These are phyloP conservation scores for Cichladusa arquata DNA, from an alignment of 2,113 vertebrate species.

Conservation along the genomic window DNA sequence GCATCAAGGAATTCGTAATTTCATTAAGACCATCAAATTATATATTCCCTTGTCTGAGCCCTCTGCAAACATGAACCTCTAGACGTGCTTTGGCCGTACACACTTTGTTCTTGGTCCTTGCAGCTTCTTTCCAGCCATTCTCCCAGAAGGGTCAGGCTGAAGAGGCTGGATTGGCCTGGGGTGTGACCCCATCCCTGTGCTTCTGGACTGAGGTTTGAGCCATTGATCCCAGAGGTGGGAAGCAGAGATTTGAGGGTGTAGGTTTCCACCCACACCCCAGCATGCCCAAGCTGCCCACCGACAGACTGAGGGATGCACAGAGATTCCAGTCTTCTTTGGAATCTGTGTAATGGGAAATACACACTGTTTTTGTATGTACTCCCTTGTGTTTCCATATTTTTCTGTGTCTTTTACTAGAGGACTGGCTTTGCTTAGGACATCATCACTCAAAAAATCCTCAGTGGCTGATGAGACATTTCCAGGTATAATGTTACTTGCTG, in stretches of 20 bases:
- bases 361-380: neutral
- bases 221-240: neutral
- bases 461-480: neutral
- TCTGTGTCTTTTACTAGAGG: neutral
- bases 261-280: neutral
- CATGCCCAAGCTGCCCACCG: neutral
- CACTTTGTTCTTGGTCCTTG: fast-evolving
- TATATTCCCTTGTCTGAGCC: neutral
- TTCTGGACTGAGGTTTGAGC: neutral
- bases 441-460: neutral
- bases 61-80: neutral
- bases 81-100: neutral
- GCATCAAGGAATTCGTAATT: neutral
- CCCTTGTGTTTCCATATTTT: neutral
- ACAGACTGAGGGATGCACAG: neutral
- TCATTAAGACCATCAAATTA: neutral
- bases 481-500: neutral
- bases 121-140: neutral
- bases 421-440: neutral
- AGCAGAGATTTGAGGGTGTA: neutral
- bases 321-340: neutral
- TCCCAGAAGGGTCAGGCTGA: neutral
- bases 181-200: neutral
- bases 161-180: neutral
- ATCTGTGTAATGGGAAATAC: fast-evolving